Conservation (phyloP, 2,888 invertebrate species). For the Tethea ocularis region DNA sequence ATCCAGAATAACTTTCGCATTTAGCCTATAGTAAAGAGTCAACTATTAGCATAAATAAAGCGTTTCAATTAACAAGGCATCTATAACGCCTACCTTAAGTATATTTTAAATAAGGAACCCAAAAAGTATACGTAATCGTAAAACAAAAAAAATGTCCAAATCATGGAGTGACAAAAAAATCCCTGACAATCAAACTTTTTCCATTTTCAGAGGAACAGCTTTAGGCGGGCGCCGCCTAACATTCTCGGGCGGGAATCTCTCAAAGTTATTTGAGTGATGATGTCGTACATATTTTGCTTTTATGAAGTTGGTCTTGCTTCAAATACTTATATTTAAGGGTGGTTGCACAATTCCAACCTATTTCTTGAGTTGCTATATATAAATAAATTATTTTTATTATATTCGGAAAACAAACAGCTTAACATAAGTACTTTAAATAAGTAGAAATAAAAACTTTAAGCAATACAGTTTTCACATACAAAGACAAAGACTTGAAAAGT, state of each 20-base stretch:
- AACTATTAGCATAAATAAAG: no score
- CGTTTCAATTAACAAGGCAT: background rate
- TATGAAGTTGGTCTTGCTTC: conserved; percentile 43
- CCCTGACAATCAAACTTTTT: conserved; percentile 76
- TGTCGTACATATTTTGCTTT: conserved; percentile 54
- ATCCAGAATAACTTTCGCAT: no score
- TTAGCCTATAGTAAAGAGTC: no score
- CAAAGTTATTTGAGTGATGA: conserved; percentile 60
- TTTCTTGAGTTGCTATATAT: background rate
- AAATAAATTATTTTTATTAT: background rate
- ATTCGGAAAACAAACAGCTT: no score
- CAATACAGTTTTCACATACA: no score
- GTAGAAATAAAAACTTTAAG: no score
- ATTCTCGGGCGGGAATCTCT: conserved; percentile 39
- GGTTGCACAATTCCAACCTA: background rate
- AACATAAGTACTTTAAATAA: no score
- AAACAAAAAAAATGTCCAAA: conserved; percentile 66
- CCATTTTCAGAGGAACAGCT: conserved; percentile 71
- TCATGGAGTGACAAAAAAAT: conserved; percentile 71
- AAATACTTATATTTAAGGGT: conserved; percentile 20
- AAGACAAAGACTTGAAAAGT: no score
- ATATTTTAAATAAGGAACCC: background rate
- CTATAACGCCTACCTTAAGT: background rate
- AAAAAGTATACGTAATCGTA: conserved; percentile 25
- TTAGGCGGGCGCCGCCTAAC: conserved; percentile 43